Evolutionary conservation across 2,797 vertebrate genomes (phyloP), one percentile per base, ranked within the genome.

Genomic region (Danio albolineatus): DNA sequence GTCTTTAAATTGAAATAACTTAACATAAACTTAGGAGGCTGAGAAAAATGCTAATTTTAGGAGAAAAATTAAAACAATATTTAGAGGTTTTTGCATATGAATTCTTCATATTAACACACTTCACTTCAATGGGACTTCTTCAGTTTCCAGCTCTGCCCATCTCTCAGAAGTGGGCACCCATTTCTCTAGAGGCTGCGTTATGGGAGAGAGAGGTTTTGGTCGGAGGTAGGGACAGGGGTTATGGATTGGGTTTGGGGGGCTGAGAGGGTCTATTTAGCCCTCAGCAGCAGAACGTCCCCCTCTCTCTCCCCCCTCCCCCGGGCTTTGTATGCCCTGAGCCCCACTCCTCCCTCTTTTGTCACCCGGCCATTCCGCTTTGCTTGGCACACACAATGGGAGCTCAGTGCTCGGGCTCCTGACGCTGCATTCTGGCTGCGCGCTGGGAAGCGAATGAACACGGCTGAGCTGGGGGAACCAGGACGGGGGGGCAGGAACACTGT

Each of bases 291-390:
- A 91, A 90, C 85, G 80, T 82, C 87, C 90, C 71, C 87, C 38
- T 14, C 74, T 78, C 64, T 78, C 69, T 73, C 78, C 86, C 80
- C 79, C 86, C 94, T 94, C 95, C 95, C 94, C 92, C 87, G 43
- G 93, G 90, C 95, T 97, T 97, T 97, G 95, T 97, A 94, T 85
- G 39, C 85, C 89, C 91, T 92, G 91, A 93, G 93, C 93, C 95
- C 59, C 84, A 91, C 93, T 93, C 96, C 96, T 95, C 96, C 96
- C 95, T 94, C 94, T 97, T 96, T 96, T 97, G 96, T 96, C 96
- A 96, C 96, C 94, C 94, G 94, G 93, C 94, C 96, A 98, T 97
- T 97, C 96, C 96, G 96, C 97, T 97, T 98, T 97, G 95, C 96
- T 98, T 98, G 95, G 94, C 96, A 97, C 95, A 94, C 94, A 98